Evolutionary conservation across 35 echinoderm and acorn worm species (phyloP), one percentile per base, ranked within the genome.

Genomic region (Heliocidaris tuberculata): DNA sequence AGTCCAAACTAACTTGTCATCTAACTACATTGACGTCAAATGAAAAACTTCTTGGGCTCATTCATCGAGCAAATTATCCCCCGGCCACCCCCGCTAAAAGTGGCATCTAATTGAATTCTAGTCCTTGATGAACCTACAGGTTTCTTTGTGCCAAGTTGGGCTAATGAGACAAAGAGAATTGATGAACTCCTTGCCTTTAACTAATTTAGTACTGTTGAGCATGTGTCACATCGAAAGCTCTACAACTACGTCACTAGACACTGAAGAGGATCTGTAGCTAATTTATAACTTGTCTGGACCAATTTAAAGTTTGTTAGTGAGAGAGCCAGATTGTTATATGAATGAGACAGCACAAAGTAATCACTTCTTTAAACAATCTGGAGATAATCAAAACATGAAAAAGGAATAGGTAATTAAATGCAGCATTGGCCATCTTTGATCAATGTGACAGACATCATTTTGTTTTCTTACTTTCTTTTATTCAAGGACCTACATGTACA

Each of bases 271-370:
- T 47, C 35, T 89, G 87, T 15, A 48, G 47, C 87, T 89, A 89
- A 89, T 89, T 31, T 89, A 48, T 47, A 89, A 89, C 3, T 89
- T 89, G 87, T 89, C 87, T 89, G 31, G 19, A 89, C 19, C 86
- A 47, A 89, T 89, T 89, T 35, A 89, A 47, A 89, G 87, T 32
- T 32, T 89, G 31, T 21, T 78, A 27, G 65, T 27, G 65, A 78
- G 27, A 21, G 65, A 24, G 65, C 15, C 65, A 78, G 65, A 78
- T 6, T 17, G 65, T n/a, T 7, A 78, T 1, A 78, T 78, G 65
- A 4, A 21, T 78, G 65, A 78, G 65, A 21, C 65, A n/a, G 21
- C 19, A 78, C 65, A 78, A 78, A 78, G 65, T 21, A 8, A 24
- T 19, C 27, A 19, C 59, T 15, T 60, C 12, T 19, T 19, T 10